Base-by-base conservation (phyloP, 2,888 invertebrate species). In the Acronicta alni region DNA sequence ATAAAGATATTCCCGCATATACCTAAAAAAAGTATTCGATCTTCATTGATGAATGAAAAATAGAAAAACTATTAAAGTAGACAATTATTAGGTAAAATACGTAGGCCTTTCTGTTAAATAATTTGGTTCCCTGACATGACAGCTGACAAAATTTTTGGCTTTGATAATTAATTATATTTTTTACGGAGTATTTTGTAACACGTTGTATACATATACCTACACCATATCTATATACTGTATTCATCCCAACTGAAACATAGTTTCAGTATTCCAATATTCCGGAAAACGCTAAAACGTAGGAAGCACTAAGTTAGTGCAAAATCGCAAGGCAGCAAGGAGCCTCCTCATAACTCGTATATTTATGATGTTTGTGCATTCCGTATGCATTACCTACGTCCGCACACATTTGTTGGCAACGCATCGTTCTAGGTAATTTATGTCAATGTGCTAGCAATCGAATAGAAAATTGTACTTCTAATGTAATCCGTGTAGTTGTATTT, bases 321-420 rank as follows among this genome's bases (percentile, higher is more conserved):
- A 45, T 59, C 57, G 49, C 49, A 55, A 68, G 54, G 55, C 53
- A 55, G 44, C 56, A 15, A 38, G 52, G 17, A 46, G 46, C 58
- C 57, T 72, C 32, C 58, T 63, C 70, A 62, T 70, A 75, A 72
- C 59, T 57, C 49, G 44, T 57, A 45, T 67, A 75, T 77, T 75
- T 72, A 77, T 62, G 66, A 72, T 77, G 67, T 71, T 71, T 73
- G 70, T 74, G 67, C 67, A 78, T 75, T 79, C 68, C 60, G 74
- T 82, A 80, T 82, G 82, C 82, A 80, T 82, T 80, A 77, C 77
- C 67, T 64, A 65, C 60, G 66, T 75, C 67, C 43, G 48, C 61
- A 64, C 65, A 72, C 69, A 73, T 76, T 81, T 74, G 74, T 75
- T 74, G 69, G 69, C 67, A 73, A 64, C 57, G 52, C 59, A 58